phyloP scores from a whole-genome alignment of 2,888 invertebrate species.

The Eupelmus urozonus region DNA sequence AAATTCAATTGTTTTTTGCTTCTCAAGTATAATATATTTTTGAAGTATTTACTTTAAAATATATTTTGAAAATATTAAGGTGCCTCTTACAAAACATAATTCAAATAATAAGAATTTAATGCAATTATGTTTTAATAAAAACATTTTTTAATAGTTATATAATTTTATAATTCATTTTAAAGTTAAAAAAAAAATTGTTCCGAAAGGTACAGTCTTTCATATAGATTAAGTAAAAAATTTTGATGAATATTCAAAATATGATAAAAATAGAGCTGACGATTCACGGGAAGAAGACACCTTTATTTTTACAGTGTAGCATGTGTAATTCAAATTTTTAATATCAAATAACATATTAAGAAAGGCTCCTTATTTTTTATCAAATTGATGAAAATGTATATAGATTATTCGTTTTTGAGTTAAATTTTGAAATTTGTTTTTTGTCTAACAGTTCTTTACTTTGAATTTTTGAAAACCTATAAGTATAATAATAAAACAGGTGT shows the following conservation, averaged over 20 bases:
- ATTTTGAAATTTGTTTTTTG: conserved; percentile 30
- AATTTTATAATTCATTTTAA: conserved; percentile 19
- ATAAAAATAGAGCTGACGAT: conserved; percentile 60
- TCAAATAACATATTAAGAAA: conserved; percentile 35
- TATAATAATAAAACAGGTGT: conserved; percentile 46
- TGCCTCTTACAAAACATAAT: conserved; percentile 44
- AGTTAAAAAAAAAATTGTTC: conserved; percentile 67
- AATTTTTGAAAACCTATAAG: conserved; percentile 47
- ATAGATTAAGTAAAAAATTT: conserved; percentile 64
- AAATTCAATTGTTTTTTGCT: conserved; percentile 1
- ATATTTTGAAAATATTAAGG: conserved; percentile 33
- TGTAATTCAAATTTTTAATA: conserved; percentile 42
- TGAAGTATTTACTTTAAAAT: conserved; percentile 18
- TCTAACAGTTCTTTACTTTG: conserved; percentile 23
- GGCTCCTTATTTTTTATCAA: conserved; percentile 48
- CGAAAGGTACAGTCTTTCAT: conserved; percentile 65
- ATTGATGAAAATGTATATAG: conserved; percentile 54
- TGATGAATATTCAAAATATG: conserved; percentile 53
- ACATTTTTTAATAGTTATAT: too few species aligned
- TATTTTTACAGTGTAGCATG: conserved; percentile 57
- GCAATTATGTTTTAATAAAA: conserved; percentile 20
- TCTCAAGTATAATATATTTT: background rate
- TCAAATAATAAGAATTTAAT: conserved; percentile 26
- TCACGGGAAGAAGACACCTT: conserved; percentile 61
- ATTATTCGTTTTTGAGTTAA: conserved; percentile 39